Evolutionary conservation across 2,888 invertebrate species (phyloP), one percentile per base, ranked within the genome.

Genomic region (Catocala fraxini): DNA sequence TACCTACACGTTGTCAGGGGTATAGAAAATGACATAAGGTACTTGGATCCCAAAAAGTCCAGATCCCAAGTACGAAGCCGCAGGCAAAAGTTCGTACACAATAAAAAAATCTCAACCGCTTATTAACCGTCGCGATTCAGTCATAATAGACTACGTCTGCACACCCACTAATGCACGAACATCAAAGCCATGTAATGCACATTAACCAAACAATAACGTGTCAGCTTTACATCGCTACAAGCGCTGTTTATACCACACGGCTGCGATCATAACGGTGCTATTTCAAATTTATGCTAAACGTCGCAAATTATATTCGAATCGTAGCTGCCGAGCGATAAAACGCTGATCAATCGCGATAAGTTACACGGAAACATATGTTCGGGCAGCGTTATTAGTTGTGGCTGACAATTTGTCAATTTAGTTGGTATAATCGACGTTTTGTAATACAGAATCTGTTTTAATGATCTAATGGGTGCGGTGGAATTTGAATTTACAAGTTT

Each of bases 331-430:
- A 55, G 60, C 67, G 25, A 74, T 75, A 63, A 72, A 76, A 70
- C 64, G 58, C 56, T 65, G 70, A 70, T 76, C 64, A 63, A 52
- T 61, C 47, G 62, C 47, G 72, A 79, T 73, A 73, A 52, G 60
- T 51, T 67, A 77, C 72, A 73, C 64, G 64, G 55, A 63, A 72
- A 75, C 81, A 79, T 71, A 59, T 77, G 77, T 77, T 73, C 59
- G 55, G 67, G 64, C 59, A 54, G 75, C 73, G 73, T 80, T 81
- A 81, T 82, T 80, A 79, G 70, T 71, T 70, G 83, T 81, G 80
- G 82, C 82, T 81, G 83, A 84, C 51, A 73, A 53, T 60, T 47
- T 58, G 13, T 47, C 42, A 6, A 1, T 41, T 13, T 52, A 12
- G 9, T 49, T 54, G 4, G 13, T 35, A 34, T 33, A 12, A 54